phyloP scores from a whole-genome alignment of 1,140 invertebrate species.

The Drosophila athabasca region DNA sequence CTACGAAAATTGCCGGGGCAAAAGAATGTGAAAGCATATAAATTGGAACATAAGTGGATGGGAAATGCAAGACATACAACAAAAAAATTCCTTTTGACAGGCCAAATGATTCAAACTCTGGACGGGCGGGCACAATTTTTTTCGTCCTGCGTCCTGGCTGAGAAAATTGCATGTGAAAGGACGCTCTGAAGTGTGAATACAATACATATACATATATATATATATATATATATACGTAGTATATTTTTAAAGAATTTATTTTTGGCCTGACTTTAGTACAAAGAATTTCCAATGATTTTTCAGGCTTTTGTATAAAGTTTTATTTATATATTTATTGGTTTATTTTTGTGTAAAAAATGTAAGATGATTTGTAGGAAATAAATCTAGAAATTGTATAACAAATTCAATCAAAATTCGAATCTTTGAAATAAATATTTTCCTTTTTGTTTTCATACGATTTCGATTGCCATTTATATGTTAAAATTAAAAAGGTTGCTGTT shows the following conservation, averaged over 20 bases:
- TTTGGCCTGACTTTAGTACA: background rate
- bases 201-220: conserved; percentile 2
- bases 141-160: background rate
- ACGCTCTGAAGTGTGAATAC: conserved; percentile 16
- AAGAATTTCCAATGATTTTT: background rate
- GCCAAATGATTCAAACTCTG: background rate
- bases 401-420: too few relatives aligned
- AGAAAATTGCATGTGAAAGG: conserved; percentile 25
- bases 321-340: background rate
- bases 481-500: too few relatives aligned
- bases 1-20: conserved; percentile 38
- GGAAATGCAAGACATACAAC: conserved; percentile 22
- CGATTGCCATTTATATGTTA: too few relatives aligned
- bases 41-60: conserved; percentile 46
- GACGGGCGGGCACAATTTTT: too few relatives aligned
- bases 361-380: too few relatives aligned
- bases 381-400: too few relatives aligned
- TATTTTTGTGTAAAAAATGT: background rate
- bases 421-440: too few relatives aligned
- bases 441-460: too few relatives aligned
- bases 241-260: background rate
- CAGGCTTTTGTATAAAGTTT: background rate
- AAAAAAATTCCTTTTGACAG: conserved; percentile 26
- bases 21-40: conserved; percentile 41
- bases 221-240: too few relatives aligned